Evolutionary conservation across 53 echinoderm and acorn worm genomes (phyloP).

Genomic region (Holothuria scabra): DNA sequence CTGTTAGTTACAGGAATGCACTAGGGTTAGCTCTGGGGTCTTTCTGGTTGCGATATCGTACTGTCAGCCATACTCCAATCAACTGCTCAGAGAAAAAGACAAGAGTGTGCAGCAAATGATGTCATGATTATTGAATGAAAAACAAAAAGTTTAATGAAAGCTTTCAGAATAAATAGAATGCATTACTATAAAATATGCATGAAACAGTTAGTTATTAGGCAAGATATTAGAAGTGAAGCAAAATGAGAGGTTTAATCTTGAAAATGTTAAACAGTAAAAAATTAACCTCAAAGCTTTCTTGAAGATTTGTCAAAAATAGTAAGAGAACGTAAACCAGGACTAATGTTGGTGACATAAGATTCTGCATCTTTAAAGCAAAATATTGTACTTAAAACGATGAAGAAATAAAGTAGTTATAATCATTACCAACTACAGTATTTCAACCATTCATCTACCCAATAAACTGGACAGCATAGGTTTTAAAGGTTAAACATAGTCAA

Average conservation of each 20-base stretch:
- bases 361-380: too few species aligned
- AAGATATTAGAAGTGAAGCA: constrained; percentile 1
- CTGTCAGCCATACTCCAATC: constrained; percentile 96
- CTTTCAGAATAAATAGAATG: neutral
- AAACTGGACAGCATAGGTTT: too few species aligned
- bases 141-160: neutral
- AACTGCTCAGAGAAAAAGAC: constrained; percentile 63
- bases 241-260: neutral
- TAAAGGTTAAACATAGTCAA: too few species aligned
- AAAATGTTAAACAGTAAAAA: too few species aligned
- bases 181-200: constrained; percentile 2
- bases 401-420: too few species aligned
- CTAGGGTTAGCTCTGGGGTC: constrained; percentile 98
- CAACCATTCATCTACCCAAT: too few species aligned
- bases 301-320: too few species aligned
- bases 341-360: too few species aligned
- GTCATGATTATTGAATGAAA: neutral
- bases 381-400: too few species aligned
- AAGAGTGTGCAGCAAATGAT: neutral
- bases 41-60: constrained; percentile 99
- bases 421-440: too few species aligned
- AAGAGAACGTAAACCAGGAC: too few species aligned
- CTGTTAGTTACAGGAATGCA: constrained; percentile 81
- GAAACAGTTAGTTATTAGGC: constrained; percentile 6
- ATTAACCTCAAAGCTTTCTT: too few species aligned